phyloP scores from a whole-genome alignment of 23 tunicate genomes.

The Pegea sp. region DNA sequence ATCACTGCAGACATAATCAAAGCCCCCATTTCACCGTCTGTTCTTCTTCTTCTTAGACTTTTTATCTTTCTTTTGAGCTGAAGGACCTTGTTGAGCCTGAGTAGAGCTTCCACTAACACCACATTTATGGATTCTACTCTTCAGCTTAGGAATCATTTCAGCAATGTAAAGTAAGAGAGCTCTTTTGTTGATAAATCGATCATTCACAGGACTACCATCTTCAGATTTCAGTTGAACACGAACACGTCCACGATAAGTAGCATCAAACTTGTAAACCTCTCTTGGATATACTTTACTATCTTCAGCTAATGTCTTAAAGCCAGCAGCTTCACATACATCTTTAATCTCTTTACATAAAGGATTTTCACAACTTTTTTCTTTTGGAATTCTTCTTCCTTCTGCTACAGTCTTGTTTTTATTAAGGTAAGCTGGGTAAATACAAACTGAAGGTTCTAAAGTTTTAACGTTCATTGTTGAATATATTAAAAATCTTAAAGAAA shows the following conservation, averaged over 20 bases:
- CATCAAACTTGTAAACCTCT: conserved; percentile 52
- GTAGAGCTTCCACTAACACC: conserved; percentile 7
- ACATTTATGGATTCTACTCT: conserved; percentile 34
- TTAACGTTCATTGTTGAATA: too few relatives aligned
- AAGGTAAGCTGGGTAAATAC: conserved; percentile 82
- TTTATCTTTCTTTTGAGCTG: not conserved
- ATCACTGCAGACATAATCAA: too few relatives aligned
- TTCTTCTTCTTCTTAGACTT: not conserved
- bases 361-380: conserved; percentile 52
- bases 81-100: conserved; percentile 10
- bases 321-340: conserved; percentile 58
- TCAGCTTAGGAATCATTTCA: conserved; percentile 77
- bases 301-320: conserved; percentile 50
- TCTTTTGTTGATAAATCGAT: conserved; percentile 19
- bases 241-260: conserved; percentile 22
- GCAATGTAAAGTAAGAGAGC: conserved; percentile 37
- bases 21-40: too few relatives aligned
- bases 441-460: too few relatives aligned
- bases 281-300: conserved; percentile 65
- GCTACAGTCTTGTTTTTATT: conserved; percentile 74
- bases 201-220: conserved; percentile 26
- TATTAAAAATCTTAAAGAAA: too few relatives aligned
- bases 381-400: conserved; percentile 66
- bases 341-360: conserved; percentile 59
- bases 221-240: conserved; percentile 26